Base-by-base conservation (phyloP, 2,113 vertebrate species). In the Panthera tigris region DNA sequence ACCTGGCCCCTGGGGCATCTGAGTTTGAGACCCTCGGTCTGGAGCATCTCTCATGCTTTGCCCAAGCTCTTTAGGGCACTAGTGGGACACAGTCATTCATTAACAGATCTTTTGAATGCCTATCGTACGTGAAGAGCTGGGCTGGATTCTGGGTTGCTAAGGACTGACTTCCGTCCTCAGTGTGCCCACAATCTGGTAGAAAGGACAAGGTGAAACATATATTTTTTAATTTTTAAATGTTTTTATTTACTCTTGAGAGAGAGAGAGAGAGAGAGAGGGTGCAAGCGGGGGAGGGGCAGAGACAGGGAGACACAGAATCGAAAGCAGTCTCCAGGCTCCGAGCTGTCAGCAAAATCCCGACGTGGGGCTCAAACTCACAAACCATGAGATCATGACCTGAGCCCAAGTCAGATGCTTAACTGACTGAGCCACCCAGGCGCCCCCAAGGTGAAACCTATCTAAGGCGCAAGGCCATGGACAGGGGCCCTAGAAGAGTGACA, bases 351-450 rank as follows among this genome's bases (percentile, higher is more conserved):
- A 61, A 21, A 61, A 21, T 7, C 55, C 50, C 57, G 2, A 61
- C 21, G 8, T 8, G 8, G 57, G 57, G 57, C 57, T 61, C 57
- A 7, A 61, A 61, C 57, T 61, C 21, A 61, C 21, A 61, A 25
- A 9, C 57, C 21, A 2, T 61, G 57, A 61, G 57, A 61, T 61
- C 57, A 25, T 61, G 57, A 61, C 57, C 57, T 61, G 57, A 61
- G 57, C 57, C 0, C 3, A 61, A 61, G 57, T 61, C 21, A 0
- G 57, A 61, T 0, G 2, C 21, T 61, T 23, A 61, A 61, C 57
- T 7, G 21, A 61, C 57, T 23, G 57, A 61, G 57, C 57, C 57
- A 61, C 63, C 63, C 63, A 19, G 63, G 27, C 1, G 10, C 11
- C 66, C 29, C 15, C 13, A 57, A 9, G 14, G 33, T 19, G 31